These are phyloP conservation scores for Hozukius guyotensis DNA, from an alignment of 2,797 vertebrate genomes.

Conservation along the genomic window DNA sequence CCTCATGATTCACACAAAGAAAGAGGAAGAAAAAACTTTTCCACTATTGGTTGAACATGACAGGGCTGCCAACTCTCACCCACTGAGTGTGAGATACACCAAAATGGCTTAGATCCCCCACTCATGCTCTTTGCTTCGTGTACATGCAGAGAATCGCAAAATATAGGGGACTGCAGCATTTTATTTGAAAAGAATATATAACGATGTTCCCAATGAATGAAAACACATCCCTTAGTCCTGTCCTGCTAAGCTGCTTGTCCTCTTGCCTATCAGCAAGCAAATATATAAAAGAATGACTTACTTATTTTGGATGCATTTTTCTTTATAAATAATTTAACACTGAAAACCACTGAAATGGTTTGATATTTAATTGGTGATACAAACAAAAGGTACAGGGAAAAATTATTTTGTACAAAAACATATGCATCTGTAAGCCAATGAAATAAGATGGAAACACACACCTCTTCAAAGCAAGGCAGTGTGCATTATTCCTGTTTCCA, in stretches of 20 bases:
- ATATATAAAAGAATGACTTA: not conserved
- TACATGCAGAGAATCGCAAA: slow-evolving; percentile 48
- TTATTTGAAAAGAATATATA: not conserved
- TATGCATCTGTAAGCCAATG: not conserved
- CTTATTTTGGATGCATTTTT: not conserved
- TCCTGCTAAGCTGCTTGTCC: not conserved
- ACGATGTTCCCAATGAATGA: slow-evolving; percentile 6
- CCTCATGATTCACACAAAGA: slow-evolving; percentile 49
- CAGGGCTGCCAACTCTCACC: slow-evolving; percentile 56
- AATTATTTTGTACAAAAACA: not conserved
- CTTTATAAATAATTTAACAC: not conserved
- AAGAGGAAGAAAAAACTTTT: slow-evolving; percentile 35
- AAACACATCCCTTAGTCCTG: not conserved
- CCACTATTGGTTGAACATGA: slow-evolving; percentile 60
- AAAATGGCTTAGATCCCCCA: slow-evolving; percentile 57
- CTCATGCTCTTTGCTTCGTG: slow-evolving; percentile 44
- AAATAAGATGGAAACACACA: not conserved
- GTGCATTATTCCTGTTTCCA: slow-evolving; percentile 40
- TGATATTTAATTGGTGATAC: not conserved
- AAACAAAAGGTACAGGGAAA: not conserved
- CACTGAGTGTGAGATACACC: slow-evolving; percentile 49
- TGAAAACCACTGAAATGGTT: not conserved
- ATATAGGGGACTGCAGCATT: slow-evolving; percentile 36
- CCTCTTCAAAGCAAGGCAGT: slow-evolving; percentile 21
- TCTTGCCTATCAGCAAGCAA: not conserved